Base-by-base conservation (phyloP, 2,113 vertebrate species). In the Edolisoma coerulescens region DNA sequence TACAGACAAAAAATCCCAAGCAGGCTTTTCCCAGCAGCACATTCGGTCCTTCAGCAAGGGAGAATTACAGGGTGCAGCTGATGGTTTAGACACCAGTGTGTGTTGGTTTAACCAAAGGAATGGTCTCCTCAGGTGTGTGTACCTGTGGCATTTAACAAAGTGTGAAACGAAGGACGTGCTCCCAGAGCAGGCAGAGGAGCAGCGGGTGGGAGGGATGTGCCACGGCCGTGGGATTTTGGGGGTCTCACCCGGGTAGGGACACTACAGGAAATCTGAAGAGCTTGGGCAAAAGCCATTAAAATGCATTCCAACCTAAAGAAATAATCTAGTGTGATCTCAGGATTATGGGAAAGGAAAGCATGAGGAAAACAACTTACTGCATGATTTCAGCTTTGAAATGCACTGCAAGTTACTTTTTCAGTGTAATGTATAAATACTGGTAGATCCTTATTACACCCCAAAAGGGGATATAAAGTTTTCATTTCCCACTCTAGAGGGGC, bases 141-240 rank as follows among this genome's bases (percentile, higher is more conserved):
- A 19, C 20, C 60, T 32, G 21, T 69, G 32, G 16, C 7, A 4
- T 7, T 28, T 50, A 74, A 5, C 33, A 65, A 21, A 27, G 6
- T 11, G 44, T 74, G 33, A 39, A 41, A 11, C 0, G 0, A 19
- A 54, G 61, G 50, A 14, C 23, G 4, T 47, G 26, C 26, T 33
- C 32, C 32, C 18, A 3, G 30, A 16, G 18, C 5, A 10, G 28
- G 35, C 1, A 37, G 68, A 21, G 37, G 28, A 59, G 20, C 12
- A 41, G 33, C 2, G 6, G 7, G 21, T 45, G n/a, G 59, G 41
- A 68, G 33, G 75, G 50, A 10, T 44, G 42, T 65, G 37, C 75
- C 20, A 2, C 0, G 1, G 5, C 4, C 49, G 16, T 41, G 35
- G 57, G 7, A 3, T 39, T 75, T n/a, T 0, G 0, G 27, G 61